A percentile compares a stretch with the other conserved stretches of the same genome.
phyloP scores from a whole-genome alignment of 2,113 vertebrate genomes.

The Hymenochirus boettgeri region DNA sequence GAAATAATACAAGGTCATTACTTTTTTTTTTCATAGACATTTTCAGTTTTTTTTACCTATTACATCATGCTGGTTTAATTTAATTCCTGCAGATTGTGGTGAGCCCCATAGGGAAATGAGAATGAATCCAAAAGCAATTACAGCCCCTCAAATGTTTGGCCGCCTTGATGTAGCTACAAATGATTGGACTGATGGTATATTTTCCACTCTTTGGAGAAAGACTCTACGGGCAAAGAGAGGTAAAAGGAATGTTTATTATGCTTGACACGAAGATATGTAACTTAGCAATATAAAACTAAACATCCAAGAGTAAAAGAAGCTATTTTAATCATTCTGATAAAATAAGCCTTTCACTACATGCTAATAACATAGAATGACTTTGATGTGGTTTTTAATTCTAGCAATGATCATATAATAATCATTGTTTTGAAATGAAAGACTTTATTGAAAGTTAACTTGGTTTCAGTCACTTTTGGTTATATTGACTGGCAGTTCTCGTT shows the following conservation, averaged over 20 bases:
- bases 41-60: not conserved
- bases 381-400: not conserved
- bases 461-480: no score
- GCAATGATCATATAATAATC: not conserved
- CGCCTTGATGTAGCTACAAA: constrained; percentile 90
- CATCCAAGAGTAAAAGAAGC: not conserved
- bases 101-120: constrained; percentile 91
- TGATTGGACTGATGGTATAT: constrained; percentile 97
- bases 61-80: not conserved
- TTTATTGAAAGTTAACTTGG: no score
- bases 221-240: constrained; percentile 90
- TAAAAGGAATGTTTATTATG: no score
- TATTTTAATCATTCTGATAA: no score
- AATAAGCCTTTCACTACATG: no score
- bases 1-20: no score
- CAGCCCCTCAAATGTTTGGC: constrained; percentile 94
- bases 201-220: constrained; percentile 95
- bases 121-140: constrained; percentile 98
- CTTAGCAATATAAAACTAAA: no score
- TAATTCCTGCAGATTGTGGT: constrained; percentile 73
- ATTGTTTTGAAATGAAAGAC: no score
- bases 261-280: not conserved
- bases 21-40: no score
- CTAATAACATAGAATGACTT: no score
- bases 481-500: no score